These are phyloP conservation scores for Chaetorhynchus papuensis DNA, from an alignment of 2,113 vertebrate species.

Conservation along the genomic window DNA sequence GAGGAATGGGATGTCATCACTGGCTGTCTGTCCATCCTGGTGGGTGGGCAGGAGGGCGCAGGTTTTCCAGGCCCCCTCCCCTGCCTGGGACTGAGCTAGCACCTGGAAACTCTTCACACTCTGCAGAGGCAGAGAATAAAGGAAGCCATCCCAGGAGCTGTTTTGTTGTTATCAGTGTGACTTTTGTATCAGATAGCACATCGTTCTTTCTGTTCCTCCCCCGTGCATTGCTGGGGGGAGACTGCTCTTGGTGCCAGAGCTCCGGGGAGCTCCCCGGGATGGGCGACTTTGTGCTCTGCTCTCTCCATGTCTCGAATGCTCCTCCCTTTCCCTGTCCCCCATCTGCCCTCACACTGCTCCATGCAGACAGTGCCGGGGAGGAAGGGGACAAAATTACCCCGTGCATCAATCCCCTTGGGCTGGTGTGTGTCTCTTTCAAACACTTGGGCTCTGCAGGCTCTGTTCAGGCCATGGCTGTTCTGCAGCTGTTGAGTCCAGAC, in stretches of 20 bases:
- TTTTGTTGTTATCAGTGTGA: background rate
- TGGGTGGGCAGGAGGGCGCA: background rate
- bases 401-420: background rate
- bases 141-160: background rate
- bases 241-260: background rate
- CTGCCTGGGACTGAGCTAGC: fast-evolving
- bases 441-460: background rate
- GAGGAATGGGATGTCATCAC: fast-evolving
- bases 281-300: background rate
- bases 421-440: background rate
- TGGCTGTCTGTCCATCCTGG: background rate
- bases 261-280: background rate
- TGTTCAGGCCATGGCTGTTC: background rate
- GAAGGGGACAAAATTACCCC: background rate
- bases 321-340: fast-evolving
- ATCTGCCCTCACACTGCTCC: background rate
- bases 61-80: background rate
- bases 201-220: background rate
- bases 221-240: background rate
- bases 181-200: background rate
- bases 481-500: background rate
- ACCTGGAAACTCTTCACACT: background rate
- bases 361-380: background rate
- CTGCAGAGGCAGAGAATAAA: background rate
- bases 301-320: background rate